Percentiles rank a stretch among this genome's conserved stretches.
These are phyloP conservation scores for Boulengeromyrus knoepffleri DNA, from an alignment of 2,113 vertebrate genomes.

Conservation along the genomic window DNA sequence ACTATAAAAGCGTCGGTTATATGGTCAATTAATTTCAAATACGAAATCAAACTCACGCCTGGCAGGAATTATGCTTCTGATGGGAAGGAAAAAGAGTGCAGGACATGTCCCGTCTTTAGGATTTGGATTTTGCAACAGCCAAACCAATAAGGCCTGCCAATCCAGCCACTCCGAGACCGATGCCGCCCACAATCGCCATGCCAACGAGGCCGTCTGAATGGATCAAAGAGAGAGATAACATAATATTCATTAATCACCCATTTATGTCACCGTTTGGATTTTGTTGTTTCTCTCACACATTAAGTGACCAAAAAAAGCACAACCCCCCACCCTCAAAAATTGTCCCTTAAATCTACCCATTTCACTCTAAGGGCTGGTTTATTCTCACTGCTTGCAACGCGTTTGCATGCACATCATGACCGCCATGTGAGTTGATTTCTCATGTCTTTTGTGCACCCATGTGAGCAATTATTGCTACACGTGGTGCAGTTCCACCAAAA, in stretches of 20 bases:
- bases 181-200: conserved; percentile 85
- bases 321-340: neutral
- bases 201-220: conserved; percentile 80
- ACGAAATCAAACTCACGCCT: neutral
- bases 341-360: neutral
- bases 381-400: neutral
- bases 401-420: neutral
- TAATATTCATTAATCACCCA: neutral
- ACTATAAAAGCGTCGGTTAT: neutral
- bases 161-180: conserved; percentile 75
- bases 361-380: neutral
- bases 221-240: conserved; percentile 11
- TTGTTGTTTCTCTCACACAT: neutral
- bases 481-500: neutral
- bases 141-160: conserved; percentile 80
- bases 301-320: neutral
- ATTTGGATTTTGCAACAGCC: conserved; percentile 77
- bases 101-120: conserved; percentile 45
- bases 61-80: neutral
- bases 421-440: neutral
- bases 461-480: neutral
- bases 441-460: neutral
- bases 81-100: neutral
- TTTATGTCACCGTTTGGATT: neutral
- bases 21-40: neutral